Evolutionary conservation across 2,888 invertebrate species (phyloP).

Genomic region (Caenorhabditis auriculariae): DNA sequence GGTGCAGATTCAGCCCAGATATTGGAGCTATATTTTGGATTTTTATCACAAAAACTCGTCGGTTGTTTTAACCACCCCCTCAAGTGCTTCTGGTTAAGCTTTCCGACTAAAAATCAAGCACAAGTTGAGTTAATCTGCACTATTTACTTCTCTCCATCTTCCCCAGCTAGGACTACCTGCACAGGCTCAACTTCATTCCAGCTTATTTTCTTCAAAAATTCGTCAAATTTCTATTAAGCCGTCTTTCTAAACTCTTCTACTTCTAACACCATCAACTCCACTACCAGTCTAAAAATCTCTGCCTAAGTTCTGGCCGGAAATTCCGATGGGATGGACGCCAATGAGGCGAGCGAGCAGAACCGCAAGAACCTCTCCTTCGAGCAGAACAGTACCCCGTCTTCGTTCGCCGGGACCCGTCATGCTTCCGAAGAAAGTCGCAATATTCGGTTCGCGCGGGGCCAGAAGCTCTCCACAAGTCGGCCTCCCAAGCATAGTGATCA

Average conservation of each 20-base stretch:
- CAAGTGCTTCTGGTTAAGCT: no score
- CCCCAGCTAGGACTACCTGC: no score
- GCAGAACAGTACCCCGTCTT: slow-evolving; percentile 8
- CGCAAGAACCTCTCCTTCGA: slow-evolving; percentile 23
- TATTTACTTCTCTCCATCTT: no score
- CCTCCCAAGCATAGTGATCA: slow-evolving; percentile 14
- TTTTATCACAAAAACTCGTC: no score
- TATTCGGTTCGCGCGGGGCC: slow-evolving; percentile 33
- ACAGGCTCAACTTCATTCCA: not conserved
- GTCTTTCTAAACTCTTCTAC: not conserved
- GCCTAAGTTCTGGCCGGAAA: not conserved
- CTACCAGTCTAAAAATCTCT: not conserved
- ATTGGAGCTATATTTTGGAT: no score
- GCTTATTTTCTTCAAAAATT: not conserved
- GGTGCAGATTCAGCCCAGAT: no score
- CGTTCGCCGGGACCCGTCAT: slow-evolving; percentile 26
- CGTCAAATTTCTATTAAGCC: not conserved
- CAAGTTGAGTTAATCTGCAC: no score
- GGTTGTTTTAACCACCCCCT: no score
- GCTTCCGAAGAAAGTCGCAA: slow-evolving; percentile 44
- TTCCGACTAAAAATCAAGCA: no score
- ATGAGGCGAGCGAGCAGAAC: slow-evolving; percentile 11
- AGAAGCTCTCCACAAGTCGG: slow-evolving; percentile 7
- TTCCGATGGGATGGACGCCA: not conserved
- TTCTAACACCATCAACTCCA: not conserved